Percentiles rank a stretch among this genome's conserved stretches.
Conservation (phyloP, 2,888 invertebrate genomes). For the Acanthacorydalis orientalis region DNA sequence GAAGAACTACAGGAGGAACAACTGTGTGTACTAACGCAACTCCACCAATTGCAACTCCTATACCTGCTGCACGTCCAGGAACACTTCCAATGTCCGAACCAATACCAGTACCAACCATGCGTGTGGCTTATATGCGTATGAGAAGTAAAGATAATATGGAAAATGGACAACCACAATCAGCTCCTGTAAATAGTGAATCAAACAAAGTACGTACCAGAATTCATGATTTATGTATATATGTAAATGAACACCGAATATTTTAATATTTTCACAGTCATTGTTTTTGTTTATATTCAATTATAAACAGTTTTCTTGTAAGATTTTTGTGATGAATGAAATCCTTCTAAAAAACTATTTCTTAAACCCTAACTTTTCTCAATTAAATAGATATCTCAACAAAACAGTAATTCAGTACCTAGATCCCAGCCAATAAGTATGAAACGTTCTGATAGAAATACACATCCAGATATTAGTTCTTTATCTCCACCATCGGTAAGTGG, state of each 20-base stretch:
- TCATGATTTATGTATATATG: background rate
- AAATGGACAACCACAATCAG: constrained; percentile 13
- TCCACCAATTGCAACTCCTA: constrained; percentile 30
- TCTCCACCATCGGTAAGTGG: constrained; percentile 72
- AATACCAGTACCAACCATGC: constrained; percentile 56
- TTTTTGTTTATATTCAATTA: background rate
- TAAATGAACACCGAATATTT: background rate
- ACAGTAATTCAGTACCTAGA: constrained; percentile 45
- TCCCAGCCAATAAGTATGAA: constrained; percentile 78
- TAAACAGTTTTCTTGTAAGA: background rate
- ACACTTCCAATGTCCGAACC: constrained; percentile 57
- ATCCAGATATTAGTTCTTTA: constrained; percentile 74
- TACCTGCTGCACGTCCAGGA: constrained; percentile 36
- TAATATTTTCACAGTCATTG: background rate
- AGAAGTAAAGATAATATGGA: constrained; percentile 11
- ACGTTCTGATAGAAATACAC: constrained; percentile 49
- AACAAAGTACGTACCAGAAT: background rate
- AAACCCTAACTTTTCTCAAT: background rate
- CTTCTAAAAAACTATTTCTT: background rate
- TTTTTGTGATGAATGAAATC: too few species aligned
- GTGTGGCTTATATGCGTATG: constrained; percentile 32
- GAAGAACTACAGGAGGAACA: constrained; percentile 15
- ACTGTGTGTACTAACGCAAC: background rate
- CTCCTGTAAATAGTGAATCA: constrained; percentile 11
- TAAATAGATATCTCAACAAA: constrained; percentile 9